A percentile compares a stretch with the other conserved stretches of the same genome.
These are phyloP conservation scores for Trissolcus brochymenae DNA, from an alignment of 2,888 invertebrate species.

Conservation along the genomic window DNA sequence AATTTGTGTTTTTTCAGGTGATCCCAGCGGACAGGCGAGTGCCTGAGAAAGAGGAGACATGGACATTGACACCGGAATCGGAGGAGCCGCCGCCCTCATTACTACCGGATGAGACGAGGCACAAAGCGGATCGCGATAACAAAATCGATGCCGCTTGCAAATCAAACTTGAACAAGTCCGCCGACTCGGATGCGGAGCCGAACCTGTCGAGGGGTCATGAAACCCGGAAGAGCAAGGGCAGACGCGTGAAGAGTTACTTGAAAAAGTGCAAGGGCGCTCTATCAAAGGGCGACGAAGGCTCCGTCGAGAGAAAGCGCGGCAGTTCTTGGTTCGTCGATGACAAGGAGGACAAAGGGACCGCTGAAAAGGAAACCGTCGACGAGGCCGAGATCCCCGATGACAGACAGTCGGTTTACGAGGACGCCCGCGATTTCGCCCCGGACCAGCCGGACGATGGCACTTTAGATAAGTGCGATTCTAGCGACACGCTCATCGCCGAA, in stretches of 20 bases:
- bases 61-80: constrained; percentile 68
- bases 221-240: constrained; percentile 78
- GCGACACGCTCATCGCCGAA: constrained; percentile 71
- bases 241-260: constrained; percentile 78
- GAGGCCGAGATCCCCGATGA: constrained; percentile 42
- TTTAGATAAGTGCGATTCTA: constrained; percentile 71
- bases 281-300: constrained; percentile 66
- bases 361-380: constrained; percentile 27
- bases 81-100: constrained; percentile 55
- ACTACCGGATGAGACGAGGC: constrained; percentile 58
- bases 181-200: constrained; percentile 59
- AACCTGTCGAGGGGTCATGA: constrained; percentile 73
- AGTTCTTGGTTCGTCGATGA: constrained; percentile 69
- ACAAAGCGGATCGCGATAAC: constrained; percentile 48
- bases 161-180: constrained; percentile 48
- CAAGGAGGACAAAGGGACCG: constrained; percentile 27
- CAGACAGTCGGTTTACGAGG: constrained; percentile 65
- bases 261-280: constrained; percentile 78
- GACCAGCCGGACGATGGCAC: constrained; percentile 59
- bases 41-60: constrained; percentile 71
- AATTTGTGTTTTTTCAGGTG: constrained; percentile 64
- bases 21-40: constrained; percentile 72
- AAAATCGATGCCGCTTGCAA: constrained; percentile 34
- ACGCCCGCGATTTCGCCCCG: constrained; percentile 60
- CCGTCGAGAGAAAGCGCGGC: constrained; percentile 66